These are phyloP conservation scores for Cyclopterus lumpus DNA, from an alignment of 2,797 vertebrate genomes.

Conservation along the genomic window DNA sequence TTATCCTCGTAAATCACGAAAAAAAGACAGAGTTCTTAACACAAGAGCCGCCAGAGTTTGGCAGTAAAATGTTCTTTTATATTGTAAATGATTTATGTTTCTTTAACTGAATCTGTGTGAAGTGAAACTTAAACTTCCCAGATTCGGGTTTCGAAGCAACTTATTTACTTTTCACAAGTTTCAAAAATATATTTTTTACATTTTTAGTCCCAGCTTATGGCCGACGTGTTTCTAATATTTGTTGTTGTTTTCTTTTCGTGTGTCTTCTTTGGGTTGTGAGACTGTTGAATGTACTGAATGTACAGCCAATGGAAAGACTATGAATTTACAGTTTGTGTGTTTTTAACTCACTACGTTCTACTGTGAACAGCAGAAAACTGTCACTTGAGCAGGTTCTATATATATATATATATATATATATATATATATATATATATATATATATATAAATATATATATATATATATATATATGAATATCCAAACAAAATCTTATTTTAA, in stretches of 20 bases:
- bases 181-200: not conserved
- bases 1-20: not conserved
- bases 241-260: not conserved
- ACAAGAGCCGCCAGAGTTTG: constrained; percentile 12
- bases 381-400: not conserved
- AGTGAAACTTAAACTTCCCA: constrained; percentile 1
- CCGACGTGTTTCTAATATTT: not conserved
- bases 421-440: no score
- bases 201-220: not conserved
- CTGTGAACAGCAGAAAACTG: constrained; percentile 40
- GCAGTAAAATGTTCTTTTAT: constrained; percentile 7
- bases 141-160: constrained; percentile 1
- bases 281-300: constrained; percentile 44
- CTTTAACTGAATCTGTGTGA: not conserved
- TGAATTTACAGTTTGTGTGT: constrained; percentile 25
- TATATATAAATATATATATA: no score
- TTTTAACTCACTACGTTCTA: constrained; percentile 13
- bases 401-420: no score
- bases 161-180: constrained; percentile 6
- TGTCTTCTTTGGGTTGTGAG: not conserved
- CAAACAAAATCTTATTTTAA: no score
- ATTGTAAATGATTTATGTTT: constrained; percentile 32
- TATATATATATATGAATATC: no score
- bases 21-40: constrained; percentile 31
- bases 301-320: not conserved